Base-by-base conservation (phyloP, 2,888 invertebrate genomes). In the Bombylius major region DNA sequence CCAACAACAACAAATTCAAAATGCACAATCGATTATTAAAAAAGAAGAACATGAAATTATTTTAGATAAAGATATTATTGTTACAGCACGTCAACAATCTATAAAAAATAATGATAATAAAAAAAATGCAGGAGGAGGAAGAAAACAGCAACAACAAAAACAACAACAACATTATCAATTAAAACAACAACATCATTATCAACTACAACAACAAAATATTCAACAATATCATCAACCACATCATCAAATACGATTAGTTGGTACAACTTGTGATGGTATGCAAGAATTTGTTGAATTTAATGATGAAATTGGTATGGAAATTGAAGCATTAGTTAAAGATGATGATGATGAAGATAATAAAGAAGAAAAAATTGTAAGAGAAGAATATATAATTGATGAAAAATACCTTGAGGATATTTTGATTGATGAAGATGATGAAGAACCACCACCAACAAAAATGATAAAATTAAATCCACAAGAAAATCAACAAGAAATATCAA, bases 401-500 rank as follows among this genome's bases (percentile, higher is more conserved):
- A 42, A n/a, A 8, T 33, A 49, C 45, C 44, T 31, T 31, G 46
- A 46, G 14, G 45, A 56, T 42, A 49, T 52, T 12, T n/a, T 36
- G 14, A 23, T 23, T 12, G 46, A 42, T 8, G 50, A 53, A 46
- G 23, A 13, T 8, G 46, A 47, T 31, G 50, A 52, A 11, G 45
- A 56, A 11, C 51, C 50, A 11, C 39, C 39, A 42, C 55, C 50
- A 47, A 5, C 23, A 31, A 53, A 47, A 55, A 54, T 48, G 6
- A 6, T 45, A 31, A 46, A 46, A 42, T 66, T 72, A 31, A 69
- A 68, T 42, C 39, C 51, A 69, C 70, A 46, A 69, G 73, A 53
- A 70, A 72, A 69, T 62, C 79, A 68, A 59, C 77, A 77, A 57
- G 58, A 76, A 76, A 0, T 65, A 77, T 52, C 71, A 50, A 49